Conservation (phyloP, 2,888 invertebrate species). For the Mongoloraphidia duomilia region DNA sequence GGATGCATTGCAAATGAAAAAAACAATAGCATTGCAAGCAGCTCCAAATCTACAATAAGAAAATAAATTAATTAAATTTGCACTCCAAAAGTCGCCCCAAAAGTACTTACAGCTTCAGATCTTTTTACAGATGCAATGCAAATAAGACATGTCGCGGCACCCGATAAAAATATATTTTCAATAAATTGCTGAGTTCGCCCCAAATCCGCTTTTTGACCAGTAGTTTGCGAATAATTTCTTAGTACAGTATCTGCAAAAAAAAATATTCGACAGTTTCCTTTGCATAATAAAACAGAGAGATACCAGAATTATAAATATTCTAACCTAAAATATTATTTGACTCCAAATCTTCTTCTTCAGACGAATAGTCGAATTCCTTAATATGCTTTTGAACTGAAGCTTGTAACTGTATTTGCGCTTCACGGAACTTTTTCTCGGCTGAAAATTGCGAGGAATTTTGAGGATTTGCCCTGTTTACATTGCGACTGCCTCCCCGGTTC, state of each 20-base stretch:
- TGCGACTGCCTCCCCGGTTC: too few species aligned
- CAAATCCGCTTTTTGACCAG: slow-evolving; percentile 30
- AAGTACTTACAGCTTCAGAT: slow-evolving; percentile 44
- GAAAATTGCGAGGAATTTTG: slow-evolving; percentile 2
- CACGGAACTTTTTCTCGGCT: slow-evolving; percentile 28
- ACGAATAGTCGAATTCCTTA: slow-evolving; percentile 36
- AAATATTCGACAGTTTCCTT: neutral
- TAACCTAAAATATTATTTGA: slow-evolving; percentile 33
- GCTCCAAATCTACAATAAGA: slow-evolving; percentile 57
- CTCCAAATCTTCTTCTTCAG: slow-evolving; percentile 38
- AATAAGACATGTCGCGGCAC: slow-evolving; percentile 72
- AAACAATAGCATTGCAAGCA: slow-evolving; percentile 70
- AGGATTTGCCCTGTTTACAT: too few species aligned
- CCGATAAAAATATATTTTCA: slow-evolving; percentile 65
- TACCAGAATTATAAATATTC: neutral
- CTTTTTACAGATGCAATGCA: slow-evolving; percentile 79
- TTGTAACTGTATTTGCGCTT: slow-evolving; percentile 33
- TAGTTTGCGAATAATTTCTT: slow-evolving; percentile 30
- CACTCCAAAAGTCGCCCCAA: neutral
- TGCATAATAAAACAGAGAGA: neutral
- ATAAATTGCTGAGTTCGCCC: slow-evolving; percentile 55
- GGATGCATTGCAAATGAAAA: slow-evolving; percentile 78
- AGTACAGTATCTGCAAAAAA: slow-evolving; percentile 30
- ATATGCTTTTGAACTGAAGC: slow-evolving; percentile 34
- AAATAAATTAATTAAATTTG: neutral